These are phyloP conservation scores for Brassicogethes aeneus DNA, from an alignment of 2,888 invertebrate genomes.

Conservation along the genomic window DNA sequence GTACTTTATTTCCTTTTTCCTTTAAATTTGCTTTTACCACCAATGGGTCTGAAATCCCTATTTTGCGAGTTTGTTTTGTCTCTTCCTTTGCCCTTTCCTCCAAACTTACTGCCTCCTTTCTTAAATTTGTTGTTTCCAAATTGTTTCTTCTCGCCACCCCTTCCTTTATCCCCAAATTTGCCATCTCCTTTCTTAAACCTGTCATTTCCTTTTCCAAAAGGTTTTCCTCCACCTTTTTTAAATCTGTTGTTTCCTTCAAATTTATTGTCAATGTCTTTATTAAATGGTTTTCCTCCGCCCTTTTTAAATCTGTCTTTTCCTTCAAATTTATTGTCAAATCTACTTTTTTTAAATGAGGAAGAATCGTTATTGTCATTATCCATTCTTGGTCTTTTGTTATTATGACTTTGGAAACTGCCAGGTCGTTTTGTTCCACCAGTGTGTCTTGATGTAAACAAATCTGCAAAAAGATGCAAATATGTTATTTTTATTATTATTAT, in stretches of 20 bases:
- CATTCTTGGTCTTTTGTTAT: conserved; percentile 25
- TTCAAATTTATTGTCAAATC: conserved; percentile 2
- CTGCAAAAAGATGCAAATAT: conserved; percentile 17
- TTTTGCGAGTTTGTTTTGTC: conserved; percentile 30
- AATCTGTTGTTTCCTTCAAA: conserved; percentile 4
- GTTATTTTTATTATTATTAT: too few species aligned
- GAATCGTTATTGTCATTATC: conserved; percentile 11
- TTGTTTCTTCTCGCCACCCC: background rate
- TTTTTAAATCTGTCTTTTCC: conserved; percentile 4
- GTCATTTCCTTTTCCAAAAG: conserved; percentile 6
- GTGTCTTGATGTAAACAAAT: conserved; percentile 22
- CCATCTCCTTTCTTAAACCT: conserved; percentile 8
- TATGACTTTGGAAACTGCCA: conserved; percentile 20
- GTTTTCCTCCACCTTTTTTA: conserved; percentile 1
- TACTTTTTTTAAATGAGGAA: conserved; percentile 6
- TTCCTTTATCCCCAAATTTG: conserved; percentile 5
- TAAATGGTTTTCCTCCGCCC: conserved; percentile 5
- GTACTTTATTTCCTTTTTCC: conserved; percentile 9
- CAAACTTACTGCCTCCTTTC: conserved; percentile 6
- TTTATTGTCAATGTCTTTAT: conserved; percentile 5
- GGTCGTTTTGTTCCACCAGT: conserved; percentile 22
- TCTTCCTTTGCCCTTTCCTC: conserved; percentile 13
- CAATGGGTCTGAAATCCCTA: conserved; percentile 31
- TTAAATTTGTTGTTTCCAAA: conserved; percentile 1
- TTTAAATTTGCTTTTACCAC: conserved; percentile 19